Evolutionary conservation across 2,888 invertebrate genomes (phyloP).

Genomic region (Hecatera dysodea): DNA sequence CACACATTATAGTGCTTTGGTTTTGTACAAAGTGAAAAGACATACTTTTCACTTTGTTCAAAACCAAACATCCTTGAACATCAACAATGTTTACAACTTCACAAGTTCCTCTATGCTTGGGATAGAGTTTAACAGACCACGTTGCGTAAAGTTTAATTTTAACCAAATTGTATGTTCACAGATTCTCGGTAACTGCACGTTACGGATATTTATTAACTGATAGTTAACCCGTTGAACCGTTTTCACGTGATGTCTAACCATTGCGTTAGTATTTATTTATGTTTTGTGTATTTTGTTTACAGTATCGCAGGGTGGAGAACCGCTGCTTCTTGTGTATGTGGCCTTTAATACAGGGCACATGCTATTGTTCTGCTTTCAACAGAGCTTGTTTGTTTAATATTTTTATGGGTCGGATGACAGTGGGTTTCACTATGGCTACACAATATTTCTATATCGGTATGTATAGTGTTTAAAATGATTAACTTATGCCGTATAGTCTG

Average conservation of each 20-base stretch:
- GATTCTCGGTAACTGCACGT: conserved; percentile 73
- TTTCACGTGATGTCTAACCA: conserved; percentile 69
- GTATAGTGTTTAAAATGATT: not conserved
- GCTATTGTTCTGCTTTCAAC: conserved; percentile 47
- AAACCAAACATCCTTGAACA: conserved; percentile 50
- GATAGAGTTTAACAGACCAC: conserved; percentile 40
- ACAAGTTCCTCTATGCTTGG: conserved; percentile 32
- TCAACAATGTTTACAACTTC: conserved; percentile 49
- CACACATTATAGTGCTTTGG: not conserved
- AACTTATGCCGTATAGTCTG: too few species aligned
- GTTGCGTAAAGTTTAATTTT: conserved; percentile 71
- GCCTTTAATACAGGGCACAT: conserved; percentile 27
- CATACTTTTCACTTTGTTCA: conserved; percentile 18
- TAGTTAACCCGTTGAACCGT: conserved; percentile 76
- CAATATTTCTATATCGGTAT: not conserved
- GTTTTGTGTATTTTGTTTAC: conserved; percentile 64
- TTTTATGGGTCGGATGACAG: conserved; percentile 34
- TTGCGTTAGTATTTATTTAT: conserved; percentile 75
- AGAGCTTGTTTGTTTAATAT: conserved; percentile 26
- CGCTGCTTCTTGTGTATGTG: conserved; percentile 26
- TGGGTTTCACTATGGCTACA: conserved; percentile 2
- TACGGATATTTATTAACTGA: conserved; percentile 77
- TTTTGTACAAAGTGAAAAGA: too few species aligned
- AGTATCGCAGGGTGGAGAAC: conserved; percentile 31
- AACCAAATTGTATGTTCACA: conserved; percentile 69